Conservation (phyloP, 2,113 vertebrate species). For the Saccopteryx bilineata region DNA sequence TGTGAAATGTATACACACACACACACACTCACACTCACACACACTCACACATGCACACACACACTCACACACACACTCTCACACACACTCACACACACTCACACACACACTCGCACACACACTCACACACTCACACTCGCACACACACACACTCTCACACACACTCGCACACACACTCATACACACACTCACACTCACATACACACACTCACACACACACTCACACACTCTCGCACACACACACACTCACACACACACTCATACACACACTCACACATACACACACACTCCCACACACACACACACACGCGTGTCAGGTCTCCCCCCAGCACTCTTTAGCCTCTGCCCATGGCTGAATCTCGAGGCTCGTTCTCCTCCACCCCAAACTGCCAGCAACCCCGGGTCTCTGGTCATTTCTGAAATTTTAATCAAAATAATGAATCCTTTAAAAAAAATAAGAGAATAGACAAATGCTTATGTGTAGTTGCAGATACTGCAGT, state of each 20-base stretch:
- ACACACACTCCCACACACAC: rapidly evolving
- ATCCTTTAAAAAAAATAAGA: neutral
- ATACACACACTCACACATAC: neutral
- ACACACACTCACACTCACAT: neutral
- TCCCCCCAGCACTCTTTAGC: neutral
- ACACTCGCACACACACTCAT: neutral
- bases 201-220: neutral
- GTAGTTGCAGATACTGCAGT: neutral
- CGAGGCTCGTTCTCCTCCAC: neutral
- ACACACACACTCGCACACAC: neutral
- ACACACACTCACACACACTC: neutral
- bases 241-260: neutral
- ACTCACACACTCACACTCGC: neutral
- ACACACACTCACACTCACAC: neutral
- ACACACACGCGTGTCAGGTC: neutral
- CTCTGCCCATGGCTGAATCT: neutral
- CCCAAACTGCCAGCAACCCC: neutral
- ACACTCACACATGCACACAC: neutral
- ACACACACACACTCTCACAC: neutral
- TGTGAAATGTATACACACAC: neutral
- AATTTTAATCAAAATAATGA: neutral
- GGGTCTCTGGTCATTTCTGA: neutral
- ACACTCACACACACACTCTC: neutral
- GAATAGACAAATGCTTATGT: neutral
- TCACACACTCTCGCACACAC: neutral